Evolutionary conservation across 2,888 invertebrate species (phyloP).

Genomic region (Drosophila paracracens): DNA sequence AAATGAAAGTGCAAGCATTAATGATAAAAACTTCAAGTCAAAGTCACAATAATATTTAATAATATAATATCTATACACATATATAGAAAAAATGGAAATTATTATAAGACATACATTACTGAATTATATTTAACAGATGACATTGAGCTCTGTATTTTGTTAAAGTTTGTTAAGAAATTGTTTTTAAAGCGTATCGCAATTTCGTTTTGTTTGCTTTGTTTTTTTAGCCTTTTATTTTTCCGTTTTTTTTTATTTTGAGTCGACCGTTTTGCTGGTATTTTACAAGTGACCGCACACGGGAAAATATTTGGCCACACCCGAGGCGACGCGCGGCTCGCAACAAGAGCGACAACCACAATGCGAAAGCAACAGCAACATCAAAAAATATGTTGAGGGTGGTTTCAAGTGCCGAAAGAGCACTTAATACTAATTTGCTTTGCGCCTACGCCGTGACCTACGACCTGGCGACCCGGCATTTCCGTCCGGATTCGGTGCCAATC

Average conservation of each 20-base stretch:
- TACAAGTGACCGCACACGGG: conserved; percentile 80
- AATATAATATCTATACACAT: not conserved
- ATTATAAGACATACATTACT: not conserved
- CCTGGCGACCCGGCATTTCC: conserved; percentile 63
- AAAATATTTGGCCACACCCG: conserved; percentile 77
- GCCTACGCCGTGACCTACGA: conserved; percentile 79
- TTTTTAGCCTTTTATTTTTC: conserved; percentile 5
- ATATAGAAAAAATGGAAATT: not conserved
- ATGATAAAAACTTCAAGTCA: not conserved
- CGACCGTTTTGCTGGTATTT: conserved; percentile 71
- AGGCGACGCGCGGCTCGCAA: conserved; percentile 54
- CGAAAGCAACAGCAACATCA: conserved; percentile 26
- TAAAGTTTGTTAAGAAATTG: not conserved
- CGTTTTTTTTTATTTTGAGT: conserved; percentile 6
- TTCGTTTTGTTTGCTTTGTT: not conserved
- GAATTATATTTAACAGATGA: not conserved
- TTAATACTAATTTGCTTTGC: conserved; percentile 81
- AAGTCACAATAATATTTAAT: not conserved
- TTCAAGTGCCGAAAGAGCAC: conserved; percentile 78
- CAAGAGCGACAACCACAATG: conserved; percentile 39
- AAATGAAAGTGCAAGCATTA: not conserved
- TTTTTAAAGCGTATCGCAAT: conserved; percentile 19
- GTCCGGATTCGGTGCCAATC: conserved; percentile 65
- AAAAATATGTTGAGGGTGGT: conserved; percentile 39
- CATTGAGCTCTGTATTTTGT: not conserved